Evolutionary conservation across 2,888 invertebrate genomes (phyloP), one percentile per base, ranked within the genome.

Genomic region (Lasius fuliginosus): DNA sequence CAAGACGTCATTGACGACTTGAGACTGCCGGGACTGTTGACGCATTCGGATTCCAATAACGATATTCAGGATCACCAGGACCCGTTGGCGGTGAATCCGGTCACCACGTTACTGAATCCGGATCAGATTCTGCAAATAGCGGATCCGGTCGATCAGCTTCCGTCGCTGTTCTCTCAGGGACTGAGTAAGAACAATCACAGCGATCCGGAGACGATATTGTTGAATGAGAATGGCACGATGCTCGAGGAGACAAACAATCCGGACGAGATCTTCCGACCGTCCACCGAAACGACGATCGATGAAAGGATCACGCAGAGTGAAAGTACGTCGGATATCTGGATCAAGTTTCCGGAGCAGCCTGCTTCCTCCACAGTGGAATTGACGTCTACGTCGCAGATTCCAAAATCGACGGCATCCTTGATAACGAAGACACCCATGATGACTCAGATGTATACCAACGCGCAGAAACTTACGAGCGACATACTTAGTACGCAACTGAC

Each of bases 151-250:
- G 94, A 95, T 88, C 95, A 95, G 79, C 85, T 95, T 1, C 94
- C 95, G 0, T 93, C 92, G 3, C 81, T 95, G 15, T 95, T 95
- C 77, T 93, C 94, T 0, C 94, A 95, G 4, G 94, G 94, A 0
- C 67, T 94, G 1, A 86, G 92, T n/a, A 88, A 92, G 5, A 93
- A 88, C 65, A 93, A 94, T 83, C 90, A 93, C 71, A 92, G 88
- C 23, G 89, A 84, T 42, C 92, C 90, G 1, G 95, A 95, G 42
- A 95, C 95, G 11, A 94, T 95, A 79, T 90, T 95, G 8, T 85
- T 95, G 6, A 95, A 95, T 86, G 94, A 94, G 85, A 95, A 95
- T 82, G 95, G 95, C 0, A 94, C 95, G 1, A 89, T 91, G 2
- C 92, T 95, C 11, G 90, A 95, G 53, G 95, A 95, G 84, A 90